Conservation (phyloP, 2,888 invertebrate genomes). For the Metellina segmentata region DNA sequence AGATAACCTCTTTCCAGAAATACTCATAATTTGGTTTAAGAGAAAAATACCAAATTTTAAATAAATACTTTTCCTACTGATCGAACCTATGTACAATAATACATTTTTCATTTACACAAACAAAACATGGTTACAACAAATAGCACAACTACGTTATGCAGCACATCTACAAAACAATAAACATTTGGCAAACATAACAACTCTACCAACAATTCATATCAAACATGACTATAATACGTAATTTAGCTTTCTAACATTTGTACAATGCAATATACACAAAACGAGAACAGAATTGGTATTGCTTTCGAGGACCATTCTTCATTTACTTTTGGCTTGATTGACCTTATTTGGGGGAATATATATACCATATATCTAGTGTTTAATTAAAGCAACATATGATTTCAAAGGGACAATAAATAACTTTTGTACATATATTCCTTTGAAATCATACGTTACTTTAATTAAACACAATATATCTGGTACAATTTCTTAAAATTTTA, state of each 20-base stretch:
- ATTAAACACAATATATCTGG: no score
- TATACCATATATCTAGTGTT: no score
- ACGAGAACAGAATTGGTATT: not conserved
- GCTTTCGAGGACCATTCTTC: not conserved
- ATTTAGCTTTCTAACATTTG: not conserved
- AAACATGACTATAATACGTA: slow-evolving; percentile 37
- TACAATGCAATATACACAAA: not conserved
- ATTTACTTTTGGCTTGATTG: not conserved
- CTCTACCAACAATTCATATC: slow-evolving; percentile 55
- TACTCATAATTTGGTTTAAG: not conserved
- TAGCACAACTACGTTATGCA: slow-evolving; percentile 44
- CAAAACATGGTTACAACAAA: slow-evolving; percentile 39
- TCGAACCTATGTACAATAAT: slow-evolving; percentile 20
- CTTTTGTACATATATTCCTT: no score
- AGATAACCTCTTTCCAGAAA: slow-evolving; percentile 19
- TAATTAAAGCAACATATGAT: no score
- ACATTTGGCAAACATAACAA: slow-evolving; percentile 72
- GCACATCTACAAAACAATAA: slow-evolving; percentile 55
- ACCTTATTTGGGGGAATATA: no score
- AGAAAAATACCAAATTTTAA: slow-evolving; percentile 32
- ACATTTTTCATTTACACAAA: slow-evolving; percentile 51
- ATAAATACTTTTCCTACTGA: slow-evolving; percentile 19
- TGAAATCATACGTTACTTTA: no score
- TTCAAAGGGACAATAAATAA: no score
- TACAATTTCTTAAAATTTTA: no score